Evolutionary conservation across 1,140 invertebrate species (phyloP).

Genomic region (Andrena cerasifolii): DNA sequence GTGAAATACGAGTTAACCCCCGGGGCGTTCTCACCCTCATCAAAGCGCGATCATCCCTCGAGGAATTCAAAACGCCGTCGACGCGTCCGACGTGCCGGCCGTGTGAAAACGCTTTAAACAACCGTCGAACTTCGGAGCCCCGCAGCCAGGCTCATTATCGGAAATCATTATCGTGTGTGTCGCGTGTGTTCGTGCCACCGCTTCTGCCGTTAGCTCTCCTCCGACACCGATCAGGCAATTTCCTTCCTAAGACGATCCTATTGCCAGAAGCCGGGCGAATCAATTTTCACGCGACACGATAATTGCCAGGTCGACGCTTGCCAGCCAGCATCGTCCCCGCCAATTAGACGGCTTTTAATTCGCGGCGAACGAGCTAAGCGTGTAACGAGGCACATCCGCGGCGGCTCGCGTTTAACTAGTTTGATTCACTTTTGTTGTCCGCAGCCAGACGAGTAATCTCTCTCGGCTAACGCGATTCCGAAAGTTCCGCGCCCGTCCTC

Average conservation of each 20-base stretch:
- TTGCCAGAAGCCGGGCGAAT: neutral
- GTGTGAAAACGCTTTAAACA: constrained; percentile 77
- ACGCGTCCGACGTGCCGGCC: constrained; percentile 22
- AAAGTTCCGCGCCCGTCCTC: neutral
- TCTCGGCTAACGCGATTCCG: neutral
- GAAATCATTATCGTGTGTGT: constrained; percentile 52
- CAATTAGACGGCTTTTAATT: constrained; percentile 15
- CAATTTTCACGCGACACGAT: constrained; percentile 1
- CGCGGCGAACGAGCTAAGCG: neutral
- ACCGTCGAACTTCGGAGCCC: constrained; percentile 28
- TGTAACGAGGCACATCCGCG: neutral
- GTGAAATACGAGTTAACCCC: constrained; percentile 79
- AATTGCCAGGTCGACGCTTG: neutral
- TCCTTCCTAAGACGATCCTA: neutral
- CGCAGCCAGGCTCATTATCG: constrained; percentile 52
- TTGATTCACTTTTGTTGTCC: neutral
- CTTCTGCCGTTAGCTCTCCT: neutral
- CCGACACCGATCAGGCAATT: neutral
- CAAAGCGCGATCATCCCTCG: constrained; percentile 78
- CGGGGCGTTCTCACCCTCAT: constrained; percentile 75
- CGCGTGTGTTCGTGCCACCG: neutral
- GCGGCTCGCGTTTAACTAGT: neutral
- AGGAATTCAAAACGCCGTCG: constrained; percentile 77
- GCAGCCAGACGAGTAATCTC: neutral
- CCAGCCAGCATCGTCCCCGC: too few relatives aligned